phyloP scores from a whole-genome alignment of 2,888 invertebrate genomes.

The Cenopis cana region DNA sequence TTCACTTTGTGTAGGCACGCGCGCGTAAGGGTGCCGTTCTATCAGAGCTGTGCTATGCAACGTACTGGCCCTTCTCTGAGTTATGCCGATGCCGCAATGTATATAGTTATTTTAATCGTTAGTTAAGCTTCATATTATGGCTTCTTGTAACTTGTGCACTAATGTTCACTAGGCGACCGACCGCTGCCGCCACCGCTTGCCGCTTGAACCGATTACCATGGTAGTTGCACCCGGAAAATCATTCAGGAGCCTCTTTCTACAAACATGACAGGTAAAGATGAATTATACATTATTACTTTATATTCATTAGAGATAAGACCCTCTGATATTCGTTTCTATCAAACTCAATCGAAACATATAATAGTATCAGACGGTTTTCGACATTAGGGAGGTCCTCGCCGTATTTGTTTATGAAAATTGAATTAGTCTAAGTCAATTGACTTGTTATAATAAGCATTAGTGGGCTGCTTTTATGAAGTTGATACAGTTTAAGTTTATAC shows the following conservation, averaged over 20 bases:
- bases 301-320: no score
- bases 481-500: background rate
- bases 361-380: no score
- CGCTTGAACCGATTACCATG: constrained; percentile 5
- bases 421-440: constrained; percentile 7
- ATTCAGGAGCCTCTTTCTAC: constrained; percentile 11
- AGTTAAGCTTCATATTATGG: no score
- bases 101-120: no score
- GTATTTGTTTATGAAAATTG: constrained; percentile 3
- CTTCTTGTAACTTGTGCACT: background rate
- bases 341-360: no score
- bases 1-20: no score
- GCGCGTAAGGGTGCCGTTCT: no score
- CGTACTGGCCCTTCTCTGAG: no score
- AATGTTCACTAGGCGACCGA: background rate
- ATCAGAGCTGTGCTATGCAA: no score
- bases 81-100: no score
- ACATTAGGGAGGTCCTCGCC: no score
- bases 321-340: no score
- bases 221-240: constrained; percentile 23
- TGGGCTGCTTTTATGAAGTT: background rate
- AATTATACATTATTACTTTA: background rate
- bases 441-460: background rate
- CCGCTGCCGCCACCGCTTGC: constrained; percentile 5
- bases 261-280: constrained; percentile 12